Evolutionary conservation across 2,797 vertebrate genomes (phyloP), one percentile per base, ranked within the genome.

Genomic region (Malacoctenus gilli): DNA sequence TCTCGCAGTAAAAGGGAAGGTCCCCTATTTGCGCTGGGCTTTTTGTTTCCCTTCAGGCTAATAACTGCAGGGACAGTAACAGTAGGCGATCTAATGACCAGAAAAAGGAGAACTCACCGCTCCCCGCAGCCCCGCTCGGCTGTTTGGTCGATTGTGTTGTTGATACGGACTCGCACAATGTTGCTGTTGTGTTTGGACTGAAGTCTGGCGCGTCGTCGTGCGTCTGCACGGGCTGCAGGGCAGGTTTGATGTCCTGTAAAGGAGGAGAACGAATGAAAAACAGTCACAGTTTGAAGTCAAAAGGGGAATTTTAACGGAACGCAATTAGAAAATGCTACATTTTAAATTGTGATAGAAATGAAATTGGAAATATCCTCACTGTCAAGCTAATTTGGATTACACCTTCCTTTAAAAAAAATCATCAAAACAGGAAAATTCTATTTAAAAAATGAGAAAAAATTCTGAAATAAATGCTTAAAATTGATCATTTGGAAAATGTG

Each of bases 31-130:
- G 41, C 80, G 79, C 77, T 85, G 64, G 47, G 62, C 57, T 63
- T 74, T 43, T 79, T 89, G 80, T 90, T 86, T 87, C 79, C 84
- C 83, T n/a, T 30, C 22, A 63, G 72, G 72, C 72, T 68, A 68
- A 49, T 42, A 72, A 57, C 68, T 71, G 40, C 61, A 30, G 11
- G 22, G 68, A 57, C 61, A 60, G 70, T 76, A 85, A 89, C 88
- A 79, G 65, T 83, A 78, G n/a, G n/a, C n/a, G n/a, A n/a, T 91
- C 77, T 79, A 54, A 30, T 81, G 72, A 81, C 79, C 76, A 79
- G 47, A 88, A 92, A 92, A 93, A 92, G 89, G 74, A 91, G 92
- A 92, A 93, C 91, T 93, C 82, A 92, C 92, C 91, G 47, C 80
- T 87, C 75, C 79, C 83, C 20, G 61, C 75, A 64, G 79, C 66